These are phyloP conservation scores for Drosophila fungiperda DNA, from an alignment of 2,888 invertebrate genomes.

Conservation along the genomic window DNA sequence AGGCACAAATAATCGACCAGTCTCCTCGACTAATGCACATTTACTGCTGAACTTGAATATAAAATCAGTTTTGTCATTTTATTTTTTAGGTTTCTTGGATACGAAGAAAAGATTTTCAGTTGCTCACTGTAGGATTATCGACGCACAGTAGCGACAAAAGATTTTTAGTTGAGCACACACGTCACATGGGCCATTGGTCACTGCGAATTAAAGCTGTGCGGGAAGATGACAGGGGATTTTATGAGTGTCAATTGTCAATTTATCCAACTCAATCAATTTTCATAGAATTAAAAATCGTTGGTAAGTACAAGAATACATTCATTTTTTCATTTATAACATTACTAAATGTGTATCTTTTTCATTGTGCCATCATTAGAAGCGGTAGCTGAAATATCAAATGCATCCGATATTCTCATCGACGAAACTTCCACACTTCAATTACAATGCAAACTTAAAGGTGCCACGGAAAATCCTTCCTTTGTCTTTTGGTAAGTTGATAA, in stretches of 20 bases:
- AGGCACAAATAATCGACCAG: background rate
- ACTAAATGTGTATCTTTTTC: background rate
- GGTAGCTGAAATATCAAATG: constrained; percentile 84
- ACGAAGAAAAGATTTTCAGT: constrained; percentile 88
- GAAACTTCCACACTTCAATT: constrained; percentile 84
- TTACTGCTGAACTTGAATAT: background rate
- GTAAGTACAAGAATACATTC: constrained; percentile 84
- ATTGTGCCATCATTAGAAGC: constrained; percentile 77
- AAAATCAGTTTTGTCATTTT: background rate
- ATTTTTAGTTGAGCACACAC: constrained; percentile 88
- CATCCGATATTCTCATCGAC: constrained; percentile 85
- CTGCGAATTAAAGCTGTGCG: constrained; percentile 85
- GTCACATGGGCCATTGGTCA: constrained; percentile 87
- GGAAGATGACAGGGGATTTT: constrained; percentile 85
- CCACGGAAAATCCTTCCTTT: constrained; percentile 85
- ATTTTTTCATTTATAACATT: background rate
- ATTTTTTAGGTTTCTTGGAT: constrained; percentile 87
- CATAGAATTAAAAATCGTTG: constrained; percentile 88
- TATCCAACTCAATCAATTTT: constrained; percentile 89
- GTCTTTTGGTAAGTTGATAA: constrained; percentile 84
- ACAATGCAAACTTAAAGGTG: constrained; percentile 85
- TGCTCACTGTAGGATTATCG: constrained; percentile 88
- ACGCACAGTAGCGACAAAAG: constrained; percentile 88
- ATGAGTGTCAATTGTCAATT: constrained; percentile 89
- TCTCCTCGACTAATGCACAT: background rate